Evolutionary conservation across 2,888 invertebrate species (phyloP), one percentile per base, ranked within the genome.

Genomic region (Dermolepida albohirtum): DNA sequence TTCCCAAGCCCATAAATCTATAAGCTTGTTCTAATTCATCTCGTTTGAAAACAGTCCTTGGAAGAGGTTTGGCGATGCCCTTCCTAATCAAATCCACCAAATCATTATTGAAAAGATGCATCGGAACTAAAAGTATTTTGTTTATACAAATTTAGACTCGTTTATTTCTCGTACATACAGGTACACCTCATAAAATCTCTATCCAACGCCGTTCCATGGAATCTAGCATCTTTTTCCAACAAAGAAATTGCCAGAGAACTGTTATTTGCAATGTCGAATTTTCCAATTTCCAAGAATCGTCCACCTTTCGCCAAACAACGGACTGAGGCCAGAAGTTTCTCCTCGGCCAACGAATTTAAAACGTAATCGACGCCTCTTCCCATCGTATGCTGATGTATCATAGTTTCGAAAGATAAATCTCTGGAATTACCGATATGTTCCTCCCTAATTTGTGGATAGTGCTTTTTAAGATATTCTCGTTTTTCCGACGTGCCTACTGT

Each of bases 341-440:
- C 96, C 76, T 94, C 96, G 0, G 97, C 89, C 59, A 98, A 84
- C 0, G 96, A 96, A 82, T 98, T 98, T 8, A 95, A 84, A 11
- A 98, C 92, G 67, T 97, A 84, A 83, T 98, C 94, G 4, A 98
- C 97, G 67, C 97, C 97, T 75, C 88, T 88, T 40, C 97, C 97
- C 72, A 88, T 84, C 0, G 97, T 97, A 78, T 90, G 89, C 52
- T 86, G 86, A 81, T 93, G 86, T 63, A 98, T 86, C 77, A 95
- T 87, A 81, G 92, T 92, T 84, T 97, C 97, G 84, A 98, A 98
- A 64, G 89, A 89, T 10, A 90, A 86, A 84, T 95, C 92, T 76
- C 96, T 89, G 64, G 96, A 94, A 83, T 96, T 94, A 78, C 94
- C 94, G 81, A 97, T 91, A 83, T 93, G 87, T 40, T 84, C 84